Evolutionary conservation across 2,797 vertebrate genomes (phyloP), one percentile per base, ranked within the genome.

Genomic region (Novumbra hubbsi): DNA sequence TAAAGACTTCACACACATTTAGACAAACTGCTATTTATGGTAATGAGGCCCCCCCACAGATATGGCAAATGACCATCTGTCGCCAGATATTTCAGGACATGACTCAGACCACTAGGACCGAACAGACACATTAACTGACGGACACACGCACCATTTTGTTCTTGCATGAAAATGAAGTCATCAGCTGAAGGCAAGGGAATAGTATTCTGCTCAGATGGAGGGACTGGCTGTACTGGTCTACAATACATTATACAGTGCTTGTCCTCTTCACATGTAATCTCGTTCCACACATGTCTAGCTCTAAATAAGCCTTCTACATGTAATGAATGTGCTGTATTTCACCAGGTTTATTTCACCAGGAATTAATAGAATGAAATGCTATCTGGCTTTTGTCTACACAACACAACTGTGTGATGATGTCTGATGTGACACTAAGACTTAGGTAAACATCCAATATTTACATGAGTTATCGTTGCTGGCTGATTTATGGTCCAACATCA

Each of bases 191-290:
- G 70, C 24, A 76, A 74, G 68, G 45, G 74, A 84, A 77, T 24
- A 63, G 55, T 77, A 70, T 8, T 45, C 78, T 85, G 79, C 74
- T 86, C 84, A 86, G 21, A 85, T 84, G 83, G 83, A 80, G 81
- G 76, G 80, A 76, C 63, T 45, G 41, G 41, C 7, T 45, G 41
- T 45, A 45, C 41, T 45, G 41, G 86, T 86, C 80, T 77, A 82
- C 80, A 84, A 83, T 73, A 73, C 84, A 68, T 90, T 90, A 90
- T 91, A 89, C 82, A 83, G 88, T 89, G 88, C 90, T 38, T 38
- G 34, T 3, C 34, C 83, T 91, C 91, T 93, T 90, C 89, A 90
- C 90, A 91, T 92, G 88, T 91, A 91, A 89, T 91, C 87, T 91
- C 88, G 87, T 90, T 91, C 83, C 73, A 84, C 88, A 90, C 87